These are phyloP conservation scores for Neodiprion lecontei DNA, from an alignment of 1,140 invertebrate genomes.

Conservation along the genomic window DNA sequence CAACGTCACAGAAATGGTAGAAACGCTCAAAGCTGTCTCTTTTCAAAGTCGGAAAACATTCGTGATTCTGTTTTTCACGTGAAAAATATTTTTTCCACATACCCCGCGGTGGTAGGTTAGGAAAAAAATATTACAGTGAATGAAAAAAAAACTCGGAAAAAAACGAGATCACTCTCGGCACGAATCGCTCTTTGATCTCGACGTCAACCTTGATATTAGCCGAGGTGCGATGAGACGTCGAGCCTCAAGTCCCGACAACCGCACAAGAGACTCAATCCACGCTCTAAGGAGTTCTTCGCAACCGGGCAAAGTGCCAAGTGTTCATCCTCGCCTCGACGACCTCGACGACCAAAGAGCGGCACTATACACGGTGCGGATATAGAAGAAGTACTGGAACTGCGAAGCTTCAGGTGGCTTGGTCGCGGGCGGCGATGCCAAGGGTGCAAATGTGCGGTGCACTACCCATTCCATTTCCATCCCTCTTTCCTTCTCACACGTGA, in stretches of 20 bases:
- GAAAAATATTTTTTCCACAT: too few relatives aligned
- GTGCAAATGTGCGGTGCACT: background rate
- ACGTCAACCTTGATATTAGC: background rate
- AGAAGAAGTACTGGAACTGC: background rate
- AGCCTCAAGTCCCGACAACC: background rate
- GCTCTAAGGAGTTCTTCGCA: background rate
- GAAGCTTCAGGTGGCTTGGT: background rate
- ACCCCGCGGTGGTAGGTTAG: too few relatives aligned
- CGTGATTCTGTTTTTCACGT: too few relatives aligned
- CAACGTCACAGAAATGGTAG: too few relatives aligned
- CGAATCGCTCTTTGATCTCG: background rate
- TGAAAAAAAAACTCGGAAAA: background rate
- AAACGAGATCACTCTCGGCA: background rate
- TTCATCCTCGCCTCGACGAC: background rate
- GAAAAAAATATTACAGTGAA: too few relatives aligned
- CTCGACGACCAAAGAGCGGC: background rate
- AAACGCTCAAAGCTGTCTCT: too few relatives aligned
- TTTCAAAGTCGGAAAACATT: too few relatives aligned
- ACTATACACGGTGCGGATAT: background rate
- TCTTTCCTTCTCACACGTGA: background rate
- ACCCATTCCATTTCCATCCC: background rate
- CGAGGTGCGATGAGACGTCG: background rate
- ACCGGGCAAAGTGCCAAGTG: slow-evolving; percentile 4
- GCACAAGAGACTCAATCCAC: background rate
- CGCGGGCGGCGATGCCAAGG: background rate